Evolutionary conservation across 2,797 vertebrate genomes (phyloP).

Genomic region (Clarias fuscus): DNA sequence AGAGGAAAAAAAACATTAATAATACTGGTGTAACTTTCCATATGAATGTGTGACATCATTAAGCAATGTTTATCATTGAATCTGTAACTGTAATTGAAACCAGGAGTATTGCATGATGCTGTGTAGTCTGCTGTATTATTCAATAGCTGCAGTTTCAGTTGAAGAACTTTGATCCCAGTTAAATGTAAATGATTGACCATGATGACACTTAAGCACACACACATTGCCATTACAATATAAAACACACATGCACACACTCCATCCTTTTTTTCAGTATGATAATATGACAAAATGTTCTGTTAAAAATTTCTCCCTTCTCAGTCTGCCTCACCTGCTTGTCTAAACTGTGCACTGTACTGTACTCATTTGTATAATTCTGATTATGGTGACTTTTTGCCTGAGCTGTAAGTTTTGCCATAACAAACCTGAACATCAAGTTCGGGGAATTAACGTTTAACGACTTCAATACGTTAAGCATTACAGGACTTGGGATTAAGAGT

Average conservation of each 20-base stretch:
- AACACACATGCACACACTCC: background rate
- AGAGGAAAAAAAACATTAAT: background rate
- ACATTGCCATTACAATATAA: background rate
- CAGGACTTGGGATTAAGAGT: background rate
- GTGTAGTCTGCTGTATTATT: background rate
- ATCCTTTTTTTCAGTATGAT: background rate
- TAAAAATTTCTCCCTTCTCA: background rate
- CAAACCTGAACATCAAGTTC: too few relatives aligned
- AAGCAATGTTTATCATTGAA: background rate
- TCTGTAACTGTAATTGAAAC: background rate
- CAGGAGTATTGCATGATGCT: background rate
- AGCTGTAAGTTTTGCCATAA: background rate
- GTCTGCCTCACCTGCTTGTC: background rate
- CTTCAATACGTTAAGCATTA: too few relatives aligned
- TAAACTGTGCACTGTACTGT: background rate
- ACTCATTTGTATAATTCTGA: background rate
- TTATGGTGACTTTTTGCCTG: background rate
- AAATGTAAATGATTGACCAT: slow-evolving; percentile 53
- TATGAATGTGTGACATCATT: background rate
- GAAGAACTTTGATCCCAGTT: slow-evolving; percentile 51
- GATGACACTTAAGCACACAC: background rate
- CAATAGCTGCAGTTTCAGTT: slow-evolving; percentile 41
- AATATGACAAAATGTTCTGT: background rate
- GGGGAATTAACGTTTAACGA: too few relatives aligned
- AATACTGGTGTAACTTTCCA: background rate